Conservation (phyloP, 1,140 invertebrate genomes). For the Nomia melanderi region DNA sequence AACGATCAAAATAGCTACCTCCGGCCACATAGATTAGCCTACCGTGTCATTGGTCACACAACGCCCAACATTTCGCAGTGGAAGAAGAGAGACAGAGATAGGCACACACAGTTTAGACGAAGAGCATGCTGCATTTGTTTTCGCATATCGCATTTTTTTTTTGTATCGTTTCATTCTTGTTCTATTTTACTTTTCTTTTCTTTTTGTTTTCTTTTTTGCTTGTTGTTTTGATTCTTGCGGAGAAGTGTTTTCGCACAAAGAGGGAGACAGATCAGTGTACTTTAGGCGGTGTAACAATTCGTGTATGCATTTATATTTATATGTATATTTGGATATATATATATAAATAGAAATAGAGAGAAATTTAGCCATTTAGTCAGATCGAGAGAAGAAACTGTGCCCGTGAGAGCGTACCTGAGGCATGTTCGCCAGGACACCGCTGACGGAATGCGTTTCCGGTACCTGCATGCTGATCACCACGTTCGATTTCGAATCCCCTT, state of each 20-base stretch:
- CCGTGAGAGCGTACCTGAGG: constrained; percentile 92
- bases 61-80: constrained; percentile 56
- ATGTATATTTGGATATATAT: no score
- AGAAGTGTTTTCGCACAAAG: constrained; percentile 37
- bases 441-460: constrained; percentile 88
- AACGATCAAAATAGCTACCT: constrained; percentile 75
- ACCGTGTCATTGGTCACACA: constrained; percentile 67
- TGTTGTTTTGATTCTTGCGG: constrained; percentile 29
- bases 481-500: constrained; percentile 83
- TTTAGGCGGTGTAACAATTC: constrained; percentile 33
- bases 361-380: background rate
- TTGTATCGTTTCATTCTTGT: no score
- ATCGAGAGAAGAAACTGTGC: no score
- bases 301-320: no score
- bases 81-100: constrained; percentile 59
- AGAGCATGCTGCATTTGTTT: constrained; percentile 61
- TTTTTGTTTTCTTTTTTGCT: no score
- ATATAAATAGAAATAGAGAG: no score
- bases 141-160: no score
- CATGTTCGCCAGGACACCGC: constrained; percentile 93
- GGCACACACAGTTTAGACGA: constrained; percentile 56
- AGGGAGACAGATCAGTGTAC: constrained; percentile 26
- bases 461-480: constrained; percentile 85
- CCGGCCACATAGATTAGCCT: constrained; percentile 73
- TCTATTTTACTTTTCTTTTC: no score